phyloP scores from a whole-genome alignment of 1,140 invertebrate genomes.

The Platyura marginata region DNA sequence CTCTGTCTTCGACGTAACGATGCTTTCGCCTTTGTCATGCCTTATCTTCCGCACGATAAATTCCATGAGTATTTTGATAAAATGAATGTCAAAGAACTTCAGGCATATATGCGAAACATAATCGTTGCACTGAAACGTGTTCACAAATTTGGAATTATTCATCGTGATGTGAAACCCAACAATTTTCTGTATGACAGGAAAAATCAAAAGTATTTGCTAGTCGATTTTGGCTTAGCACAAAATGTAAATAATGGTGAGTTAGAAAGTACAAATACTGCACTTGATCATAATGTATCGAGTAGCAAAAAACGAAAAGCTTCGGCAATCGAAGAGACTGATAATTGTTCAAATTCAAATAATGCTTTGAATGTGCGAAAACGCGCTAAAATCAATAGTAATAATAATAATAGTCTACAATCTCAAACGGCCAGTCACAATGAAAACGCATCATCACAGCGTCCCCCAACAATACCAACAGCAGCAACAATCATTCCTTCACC shows the following conservation, averaged over 20 bases:
- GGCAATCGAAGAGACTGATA: neutral
- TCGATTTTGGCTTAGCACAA: conserved; percentile 83
- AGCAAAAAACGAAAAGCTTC: neutral
- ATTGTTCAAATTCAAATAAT: no score
- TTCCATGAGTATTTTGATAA: conserved; percentile 55
- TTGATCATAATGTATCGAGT: neutral
- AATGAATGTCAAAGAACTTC: conserved; percentile 51
- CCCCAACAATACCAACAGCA: neutral
- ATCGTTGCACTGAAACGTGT: conserved; percentile 59
- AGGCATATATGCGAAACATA: conserved; percentile 66
- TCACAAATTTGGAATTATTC: conserved; percentile 72
- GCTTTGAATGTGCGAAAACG: neutral
- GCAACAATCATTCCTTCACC: neutral
- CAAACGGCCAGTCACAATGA: neutral
- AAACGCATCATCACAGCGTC: neutral
- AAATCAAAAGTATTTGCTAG: conserved; percentile 51
- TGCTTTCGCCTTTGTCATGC: conserved; percentile 79
- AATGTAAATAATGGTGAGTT: conserved; percentile 3
- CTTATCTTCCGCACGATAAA: conserved; percentile 56
- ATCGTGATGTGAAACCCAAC: conserved; percentile 83
- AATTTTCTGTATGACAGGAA: conserved; percentile 77
- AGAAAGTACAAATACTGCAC: conserved; percentile 1
- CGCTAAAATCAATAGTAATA: neutral
- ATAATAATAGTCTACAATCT: neutral
- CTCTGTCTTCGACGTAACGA: conserved; percentile 59